Conservation (phyloP, 2,113 vertebrate species). For the Chauna torquata region DNA sequence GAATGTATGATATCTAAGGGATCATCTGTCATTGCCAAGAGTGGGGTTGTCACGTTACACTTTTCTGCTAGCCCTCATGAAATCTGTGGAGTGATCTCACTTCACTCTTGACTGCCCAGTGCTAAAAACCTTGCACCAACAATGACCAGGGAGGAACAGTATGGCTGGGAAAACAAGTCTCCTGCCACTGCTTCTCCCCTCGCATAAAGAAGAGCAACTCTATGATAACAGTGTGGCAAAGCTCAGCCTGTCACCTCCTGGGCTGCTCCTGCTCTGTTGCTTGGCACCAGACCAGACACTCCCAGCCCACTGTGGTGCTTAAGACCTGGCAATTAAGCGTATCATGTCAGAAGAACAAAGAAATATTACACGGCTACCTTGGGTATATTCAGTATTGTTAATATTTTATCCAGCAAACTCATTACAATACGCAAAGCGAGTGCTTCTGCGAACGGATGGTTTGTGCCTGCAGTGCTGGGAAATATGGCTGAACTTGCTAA, state of each 20-base stretch:
- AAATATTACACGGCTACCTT: background rate
- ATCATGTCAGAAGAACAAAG: background rate
- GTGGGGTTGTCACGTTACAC: background rate
- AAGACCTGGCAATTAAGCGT: background rate
- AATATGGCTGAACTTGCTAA: background rate
- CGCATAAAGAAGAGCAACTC: background rate
- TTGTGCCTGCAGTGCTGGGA: background rate
- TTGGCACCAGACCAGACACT: background rate
- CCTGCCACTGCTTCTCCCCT: background rate
- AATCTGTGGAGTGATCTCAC: background rate
- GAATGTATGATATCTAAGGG: background rate
- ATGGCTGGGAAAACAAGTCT: background rate
- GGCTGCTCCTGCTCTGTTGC: background rate
- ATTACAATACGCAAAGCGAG: background rate
- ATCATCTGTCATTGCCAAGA: background rate
- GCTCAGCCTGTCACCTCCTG: accelerated
- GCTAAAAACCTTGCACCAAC: background rate
- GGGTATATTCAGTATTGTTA: background rate
- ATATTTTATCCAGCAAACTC: background rate
- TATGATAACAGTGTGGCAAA: background rate
- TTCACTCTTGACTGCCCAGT: background rate
- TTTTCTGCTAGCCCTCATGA: background rate
- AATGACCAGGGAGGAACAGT: accelerated
- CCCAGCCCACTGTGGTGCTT: background rate
- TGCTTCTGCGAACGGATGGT: background rate